Conservation (phyloP, 1,140 invertebrate species). For the Penaeus vannamei region DNA sequence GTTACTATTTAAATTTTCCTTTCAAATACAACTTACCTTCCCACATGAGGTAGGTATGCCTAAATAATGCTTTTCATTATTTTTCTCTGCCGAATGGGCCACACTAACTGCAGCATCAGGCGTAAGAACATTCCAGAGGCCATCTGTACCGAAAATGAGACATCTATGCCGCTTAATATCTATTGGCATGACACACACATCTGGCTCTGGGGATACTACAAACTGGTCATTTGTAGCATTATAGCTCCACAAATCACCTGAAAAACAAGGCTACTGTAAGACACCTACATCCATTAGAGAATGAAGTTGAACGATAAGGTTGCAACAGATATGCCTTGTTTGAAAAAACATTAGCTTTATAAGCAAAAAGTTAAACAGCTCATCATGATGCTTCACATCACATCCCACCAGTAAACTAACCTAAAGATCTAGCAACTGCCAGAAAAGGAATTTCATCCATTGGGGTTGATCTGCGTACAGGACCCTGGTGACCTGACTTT, state of each 20-base stretch:
- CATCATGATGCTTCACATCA: not conserved
- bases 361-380: not conserved
- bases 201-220: slow-evolving; percentile 97
- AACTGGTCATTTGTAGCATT: slow-evolving; percentile 91
- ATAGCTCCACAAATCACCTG: slow-evolving; percentile 97
- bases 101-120: slow-evolving; percentile 87
- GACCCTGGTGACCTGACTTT: slow-evolving; percentile 77
- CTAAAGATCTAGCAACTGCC: slow-evolving; percentile 93
- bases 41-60: slow-evolving; percentile 68
- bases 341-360: not conserved
- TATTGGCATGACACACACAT: slow-evolving; percentile 89
- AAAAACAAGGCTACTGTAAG: slow-evolving; percentile 60
- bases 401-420: slow-evolving; percentile 71
- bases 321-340: not conserved
- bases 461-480: slow-evolving; percentile 84
- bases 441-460: slow-evolving; percentile 97
- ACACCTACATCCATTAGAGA: not conserved
- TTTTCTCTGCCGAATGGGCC: slow-evolving; percentile 85
- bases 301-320: not conserved
- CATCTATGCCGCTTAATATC: slow-evolving; percentile 86
- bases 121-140: slow-evolving; percentile 95
- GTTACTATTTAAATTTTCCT: too few species aligned
- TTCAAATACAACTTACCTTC: slow-evolving; percentile 54
- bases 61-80: slow-evolving; percentile 80
- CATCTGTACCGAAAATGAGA: slow-evolving; percentile 96